Percentiles rank a stretch among this genome's conserved stretches.
Evolutionary conservation across 2,888 invertebrate species (phyloP).

Genomic region (Danaus chrysippus): DNA sequence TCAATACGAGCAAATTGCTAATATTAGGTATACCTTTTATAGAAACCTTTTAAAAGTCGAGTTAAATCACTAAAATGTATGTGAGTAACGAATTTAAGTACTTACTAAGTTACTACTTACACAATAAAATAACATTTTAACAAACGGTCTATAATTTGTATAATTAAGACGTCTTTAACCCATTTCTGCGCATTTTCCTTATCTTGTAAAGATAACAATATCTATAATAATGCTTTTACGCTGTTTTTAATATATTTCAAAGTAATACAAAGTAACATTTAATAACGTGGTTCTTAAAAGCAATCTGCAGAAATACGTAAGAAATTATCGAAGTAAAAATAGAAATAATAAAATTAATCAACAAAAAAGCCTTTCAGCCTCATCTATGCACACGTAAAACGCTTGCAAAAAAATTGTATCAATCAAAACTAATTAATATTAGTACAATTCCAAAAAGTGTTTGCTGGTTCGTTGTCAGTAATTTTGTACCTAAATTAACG

Average conservation of each 20-base stretch:
- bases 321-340: too few species aligned
- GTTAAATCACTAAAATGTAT: too few species aligned
- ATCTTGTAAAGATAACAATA: conserved; percentile 18
- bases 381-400: too few species aligned
- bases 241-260: not conserved
- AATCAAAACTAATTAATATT: too few species aligned
- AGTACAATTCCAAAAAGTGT: not conserved
- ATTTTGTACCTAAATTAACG: conserved; percentile 17
- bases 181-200: conserved; percentile 16
- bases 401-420: too few species aligned
- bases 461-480: not conserved
- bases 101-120: not conserved
- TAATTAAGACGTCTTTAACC: conserved; percentile 14
- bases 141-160: too few species aligned
- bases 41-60: too few species aligned
- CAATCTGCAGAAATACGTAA: too few species aligned
- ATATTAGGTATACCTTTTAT: too few species aligned
- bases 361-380: too few species aligned
- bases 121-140: not conserved
- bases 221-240: not conserved
- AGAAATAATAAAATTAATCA: too few species aligned
- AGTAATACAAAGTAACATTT: not conserved
- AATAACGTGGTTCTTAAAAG: not conserved
- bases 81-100: not conserved
- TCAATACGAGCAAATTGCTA: too few species aligned